Base-by-base conservation (phyloP, 35 echinoderm and acorn worm species). In the Ptychodera flava region DNA sequence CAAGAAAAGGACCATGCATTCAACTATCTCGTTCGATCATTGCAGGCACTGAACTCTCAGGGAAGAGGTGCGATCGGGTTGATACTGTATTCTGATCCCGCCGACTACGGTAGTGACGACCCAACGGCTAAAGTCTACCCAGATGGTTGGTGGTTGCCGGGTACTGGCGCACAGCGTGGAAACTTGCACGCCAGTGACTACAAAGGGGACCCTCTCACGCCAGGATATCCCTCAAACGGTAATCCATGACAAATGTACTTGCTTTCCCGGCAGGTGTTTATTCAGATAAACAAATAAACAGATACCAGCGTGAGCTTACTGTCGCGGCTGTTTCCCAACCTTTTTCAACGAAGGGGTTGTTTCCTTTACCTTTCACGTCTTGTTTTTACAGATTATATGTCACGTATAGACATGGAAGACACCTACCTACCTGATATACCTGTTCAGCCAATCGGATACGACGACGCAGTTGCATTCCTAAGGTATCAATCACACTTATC, bases 51-150 rank as follows among this genome's bases (percentile, higher is more conserved):
- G 29, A 89, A 89, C 86, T 90, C 94, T 29, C 37, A 92, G 36
- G 28, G 36, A 33, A 87, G 82, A 31, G 96, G 96, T 75, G 96
- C 96, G 29, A 32, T 88, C 27, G 96, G 96, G 2, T 36, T 99
- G 28, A 92, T 99, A 15, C 90, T 99, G 6, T 99, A 92, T 79
- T 99, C 96, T 10, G 96, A 99, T 77, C 96, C 96, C 16, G 93
- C 90, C 1, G 96, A 99, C 76, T 99, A 94, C 89, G 92, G 92
- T 81, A 32, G 87, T 30, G 90, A 89, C 78, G 92, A 81, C 79
- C 36, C 83, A 29, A 86, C 34, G 29, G 77, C 31, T 16, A 36
- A 79, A 10, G 92, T 99, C 0, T 99, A 99, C 82, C 96, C 96
- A 15, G 83, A 94, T n/a, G 91, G 88, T 32, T 94, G 90, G 96